phyloP scores from a whole-genome alignment of 2,888 invertebrate genomes.

The Dasysyrphus tricinctus region DNA sequence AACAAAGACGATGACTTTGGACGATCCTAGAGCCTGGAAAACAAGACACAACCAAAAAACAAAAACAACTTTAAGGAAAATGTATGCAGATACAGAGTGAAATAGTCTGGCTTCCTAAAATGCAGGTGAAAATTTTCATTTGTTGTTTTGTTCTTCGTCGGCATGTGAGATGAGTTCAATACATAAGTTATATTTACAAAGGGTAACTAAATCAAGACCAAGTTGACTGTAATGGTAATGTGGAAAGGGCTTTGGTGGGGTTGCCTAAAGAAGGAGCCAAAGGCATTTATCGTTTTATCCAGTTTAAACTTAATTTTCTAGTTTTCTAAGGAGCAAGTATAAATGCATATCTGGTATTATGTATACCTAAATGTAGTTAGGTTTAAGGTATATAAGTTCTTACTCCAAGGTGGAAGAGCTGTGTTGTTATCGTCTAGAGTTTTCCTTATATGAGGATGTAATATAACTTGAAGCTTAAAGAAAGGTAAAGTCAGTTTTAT shows the following conservation, averaged over 20 bases:
- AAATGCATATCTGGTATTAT: slow-evolving; percentile 55
- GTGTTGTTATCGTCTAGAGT: slow-evolving; percentile 5
- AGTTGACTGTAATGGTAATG: slow-evolving; percentile 46
- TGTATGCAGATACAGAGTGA: slow-evolving; percentile 17
- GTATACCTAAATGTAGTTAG: too few relatives aligned
- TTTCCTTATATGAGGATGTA: slow-evolving; percentile 35
- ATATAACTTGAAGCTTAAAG: slow-evolving; percentile 65
- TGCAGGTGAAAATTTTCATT: slow-evolving; percentile 69
- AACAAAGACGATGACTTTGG: slow-evolving; percentile 11
- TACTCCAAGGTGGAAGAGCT: background rate
- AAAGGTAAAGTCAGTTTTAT: slow-evolving; percentile 68
- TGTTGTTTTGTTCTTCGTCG: slow-evolving; percentile 30
- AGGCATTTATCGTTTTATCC: slow-evolving; percentile 49
- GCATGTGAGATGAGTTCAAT: slow-evolving; percentile 48
- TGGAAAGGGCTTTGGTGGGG: background rate
- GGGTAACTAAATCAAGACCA: slow-evolving; percentile 41
- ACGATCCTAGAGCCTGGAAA: background rate
- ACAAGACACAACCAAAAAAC: background rate
- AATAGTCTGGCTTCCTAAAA: slow-evolving; percentile 46
- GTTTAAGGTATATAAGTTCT: background rate
- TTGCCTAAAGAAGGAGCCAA: background rate
- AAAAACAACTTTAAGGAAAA: background rate
- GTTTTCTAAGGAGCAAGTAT: slow-evolving; percentile 33
- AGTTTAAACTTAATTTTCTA: slow-evolving; percentile 64
- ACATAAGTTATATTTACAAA: slow-evolving; percentile 69